phyloP scores from a whole-genome alignment of 2,888 invertebrate species.

The Tetrapedia diversipes region DNA sequence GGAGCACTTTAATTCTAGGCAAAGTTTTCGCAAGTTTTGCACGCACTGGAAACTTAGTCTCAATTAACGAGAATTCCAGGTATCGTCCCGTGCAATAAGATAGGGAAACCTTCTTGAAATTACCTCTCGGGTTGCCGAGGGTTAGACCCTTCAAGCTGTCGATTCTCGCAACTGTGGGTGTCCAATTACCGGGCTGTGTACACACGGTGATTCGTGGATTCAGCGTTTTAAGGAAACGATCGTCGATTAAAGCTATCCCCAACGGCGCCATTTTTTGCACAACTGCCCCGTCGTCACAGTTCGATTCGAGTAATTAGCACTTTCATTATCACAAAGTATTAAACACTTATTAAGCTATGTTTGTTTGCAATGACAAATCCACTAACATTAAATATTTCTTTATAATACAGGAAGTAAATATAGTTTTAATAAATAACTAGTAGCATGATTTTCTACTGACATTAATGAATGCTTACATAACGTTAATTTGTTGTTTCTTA shows the following conservation, averaged over 20 bases:
- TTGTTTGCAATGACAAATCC: not conserved
- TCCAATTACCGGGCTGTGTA: constrained; percentile 63
- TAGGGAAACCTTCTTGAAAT: constrained; percentile 71
- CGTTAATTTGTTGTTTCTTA: too few species aligned
- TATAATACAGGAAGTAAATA: too few species aligned
- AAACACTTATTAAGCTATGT: not conserved
- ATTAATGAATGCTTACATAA: too few species aligned
- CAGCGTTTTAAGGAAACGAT: constrained; percentile 41
- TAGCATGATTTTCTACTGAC: too few species aligned
- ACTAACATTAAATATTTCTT: not conserved
- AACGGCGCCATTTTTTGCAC: not conserved
- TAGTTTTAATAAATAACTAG: too few species aligned
- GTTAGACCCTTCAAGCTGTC: constrained; percentile 66
- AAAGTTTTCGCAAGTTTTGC: too few species aligned
- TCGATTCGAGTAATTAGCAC: constrained; percentile 26
- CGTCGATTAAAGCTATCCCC: constrained; percentile 30
- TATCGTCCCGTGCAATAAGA: constrained; percentile 61
- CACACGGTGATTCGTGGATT: constrained; percentile 21
- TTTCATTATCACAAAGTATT: not conserved
- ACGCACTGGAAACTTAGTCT: not conserved
- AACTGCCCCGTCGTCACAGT: not conserved
- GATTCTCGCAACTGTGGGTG: constrained; percentile 61
- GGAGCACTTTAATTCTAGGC: too few species aligned
- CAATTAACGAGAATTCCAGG: constrained; percentile 29
- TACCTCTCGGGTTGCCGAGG: constrained; percentile 68